phyloP scores from a whole-genome alignment of 37 sponge, comb jelly and placozoan species.

The Corticium candelabrum region DNA sequence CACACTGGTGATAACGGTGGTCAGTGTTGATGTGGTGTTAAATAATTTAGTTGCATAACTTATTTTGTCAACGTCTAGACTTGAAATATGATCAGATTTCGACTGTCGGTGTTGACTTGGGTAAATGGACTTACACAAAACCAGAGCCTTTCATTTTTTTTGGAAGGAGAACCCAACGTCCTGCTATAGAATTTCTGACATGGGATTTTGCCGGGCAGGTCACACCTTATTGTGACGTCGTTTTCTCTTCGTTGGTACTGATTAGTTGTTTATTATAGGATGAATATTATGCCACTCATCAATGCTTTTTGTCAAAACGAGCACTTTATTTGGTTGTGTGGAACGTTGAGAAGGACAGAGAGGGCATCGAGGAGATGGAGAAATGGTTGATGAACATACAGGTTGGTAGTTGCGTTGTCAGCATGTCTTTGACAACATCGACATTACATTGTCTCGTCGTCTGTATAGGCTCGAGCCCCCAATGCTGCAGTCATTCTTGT shows the following conservation, averaged over 20 bases:
- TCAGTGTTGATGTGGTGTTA: too few species aligned
- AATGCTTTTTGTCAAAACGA: conserved; percentile 77
- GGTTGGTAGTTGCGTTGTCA: conserved; percentile 26
- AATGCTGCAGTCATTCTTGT: conserved; percentile 80
- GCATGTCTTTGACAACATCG: too few species aligned
- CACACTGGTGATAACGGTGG: too few species aligned
- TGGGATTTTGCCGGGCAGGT: conserved; percentile 98
- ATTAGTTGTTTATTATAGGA: conserved; percentile 24
- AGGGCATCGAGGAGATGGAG: conserved; percentile 60
- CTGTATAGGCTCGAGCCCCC: conserved; percentile 70
- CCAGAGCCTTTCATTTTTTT: conserved; percentile 40
- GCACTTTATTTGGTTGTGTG: conserved; percentile 79
- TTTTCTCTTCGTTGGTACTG: neutral
- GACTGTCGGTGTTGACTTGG: conserved; percentile 85
- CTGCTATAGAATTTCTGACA: conserved; percentile 68
- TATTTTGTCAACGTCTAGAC: too few species aligned
- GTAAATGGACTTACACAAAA: conserved; percentile 75
- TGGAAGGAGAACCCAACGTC: conserved; percentile 16
- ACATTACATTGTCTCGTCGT: neutral
- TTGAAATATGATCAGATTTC: conserved; percentile 26
- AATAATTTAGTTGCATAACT: too few species aligned
- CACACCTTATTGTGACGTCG: too few species aligned
- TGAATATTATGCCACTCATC: conserved; percentile 93
- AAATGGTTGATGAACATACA: conserved; percentile 88
- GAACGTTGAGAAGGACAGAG: conserved; percentile 45